Percentiles rank a stretch among this genome's conserved stretches.
These are phyloP conservation scores for Rhinichthys klamathensis DNA, from an alignment of 2,113 vertebrate species.

Conservation along the genomic window DNA sequence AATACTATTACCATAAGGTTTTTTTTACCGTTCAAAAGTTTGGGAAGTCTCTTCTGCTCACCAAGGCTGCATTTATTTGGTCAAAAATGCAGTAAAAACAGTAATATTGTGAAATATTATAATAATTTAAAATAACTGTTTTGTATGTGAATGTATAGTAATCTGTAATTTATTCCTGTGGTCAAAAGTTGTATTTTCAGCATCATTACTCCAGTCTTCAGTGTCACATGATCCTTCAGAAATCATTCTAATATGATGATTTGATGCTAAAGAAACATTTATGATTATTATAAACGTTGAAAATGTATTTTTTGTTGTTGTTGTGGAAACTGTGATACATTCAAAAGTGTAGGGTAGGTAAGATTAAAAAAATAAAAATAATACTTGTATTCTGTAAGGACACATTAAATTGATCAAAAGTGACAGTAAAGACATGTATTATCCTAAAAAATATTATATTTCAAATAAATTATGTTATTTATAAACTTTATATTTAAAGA, in stretches of 20 bases:
- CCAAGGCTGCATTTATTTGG: neutral
- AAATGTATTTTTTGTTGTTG: neutral
- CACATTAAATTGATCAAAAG: too few species aligned
- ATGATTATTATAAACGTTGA: neutral
- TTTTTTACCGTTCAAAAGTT: neutral
- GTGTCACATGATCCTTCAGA: neutral
- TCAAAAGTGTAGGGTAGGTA: neutral
- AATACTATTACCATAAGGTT: neutral
- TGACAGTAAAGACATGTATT: too few species aligned
- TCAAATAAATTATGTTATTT: too few species aligned
- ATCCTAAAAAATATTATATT: too few species aligned
- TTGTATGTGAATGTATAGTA: neutral
- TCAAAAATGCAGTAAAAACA: neutral
- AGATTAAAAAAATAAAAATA: too few species aligned
- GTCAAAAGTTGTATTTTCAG: too few species aligned
- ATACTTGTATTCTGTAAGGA: too few species aligned
- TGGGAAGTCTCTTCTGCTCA: neutral
- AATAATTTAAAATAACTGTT: neutral
- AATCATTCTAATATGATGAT: neutral
- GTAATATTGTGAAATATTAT: neutral
- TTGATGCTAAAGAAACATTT: too few species aligned
- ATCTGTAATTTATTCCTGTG: neutral
- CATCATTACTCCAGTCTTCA: neutral
- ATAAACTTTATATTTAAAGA: too few species aligned
- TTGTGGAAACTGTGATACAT: neutral